Evolutionary conservation across 2,113 vertebrate genomes (phyloP).

Genomic region (Nematolebias whitei): DNA sequence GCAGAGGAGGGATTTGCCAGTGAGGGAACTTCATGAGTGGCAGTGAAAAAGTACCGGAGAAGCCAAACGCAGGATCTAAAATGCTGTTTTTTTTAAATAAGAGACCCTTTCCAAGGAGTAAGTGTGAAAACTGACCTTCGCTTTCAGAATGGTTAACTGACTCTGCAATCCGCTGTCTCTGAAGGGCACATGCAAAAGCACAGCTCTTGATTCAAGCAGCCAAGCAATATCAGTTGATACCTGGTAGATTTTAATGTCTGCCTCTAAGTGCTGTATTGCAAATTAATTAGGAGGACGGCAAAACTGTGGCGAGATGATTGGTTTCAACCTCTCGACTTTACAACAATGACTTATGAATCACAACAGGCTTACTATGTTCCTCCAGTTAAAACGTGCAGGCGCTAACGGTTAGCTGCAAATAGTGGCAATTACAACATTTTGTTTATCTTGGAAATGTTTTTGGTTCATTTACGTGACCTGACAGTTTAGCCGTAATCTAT

Average conservation of each 20-base stretch:
- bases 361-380: conserved; percentile 2
- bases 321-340: conserved; percentile 16
- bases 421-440: conserved; percentile 7
- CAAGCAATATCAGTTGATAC: conserved; percentile 48
- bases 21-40: conserved; percentile 20
- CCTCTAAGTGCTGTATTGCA: conserved; percentile 50
- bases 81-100: conserved; percentile 4
- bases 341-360: not conserved
- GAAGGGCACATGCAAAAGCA: conserved; percentile 54
- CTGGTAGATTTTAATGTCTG: conserved; percentile 36
- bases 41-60: conserved; percentile 35
- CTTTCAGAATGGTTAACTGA: conserved; percentile 17
- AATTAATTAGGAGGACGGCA: conserved; percentile 24
- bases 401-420: not conserved
- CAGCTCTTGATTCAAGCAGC: conserved; percentile 51
- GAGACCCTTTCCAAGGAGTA: conserved; percentile 21
- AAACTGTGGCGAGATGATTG: not conserved
- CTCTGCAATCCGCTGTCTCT: conserved; percentile 22
- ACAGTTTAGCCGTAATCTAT: not conserved
- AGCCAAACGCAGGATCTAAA: conserved; percentile 30
- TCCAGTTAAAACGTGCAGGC: conserved; percentile 9
- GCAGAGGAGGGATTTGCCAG: conserved; percentile 38
- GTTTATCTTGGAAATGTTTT: not conserved
- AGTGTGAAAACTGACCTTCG: conserved; percentile 9
- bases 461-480: no score